phyloP scores from a whole-genome alignment of 2,888 invertebrate genomes.

The Erebia ligea region DNA sequence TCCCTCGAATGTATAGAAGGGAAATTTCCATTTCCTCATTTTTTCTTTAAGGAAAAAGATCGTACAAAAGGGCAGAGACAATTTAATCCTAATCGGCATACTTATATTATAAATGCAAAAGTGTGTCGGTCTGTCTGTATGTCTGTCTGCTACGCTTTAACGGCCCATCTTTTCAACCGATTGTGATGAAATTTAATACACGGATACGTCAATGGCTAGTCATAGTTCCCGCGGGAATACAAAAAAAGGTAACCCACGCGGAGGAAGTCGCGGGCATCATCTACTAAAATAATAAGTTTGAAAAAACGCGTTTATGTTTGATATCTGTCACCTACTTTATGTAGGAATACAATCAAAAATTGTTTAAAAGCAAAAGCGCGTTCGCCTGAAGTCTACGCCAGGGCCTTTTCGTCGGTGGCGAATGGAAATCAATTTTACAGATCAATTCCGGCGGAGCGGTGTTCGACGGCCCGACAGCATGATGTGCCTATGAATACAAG shows the following conservation, averaged over 20 bases:
- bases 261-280: no score
- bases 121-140: no score
- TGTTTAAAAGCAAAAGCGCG: constrained; percentile 22
- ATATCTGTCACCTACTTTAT: constrained; percentile 28
- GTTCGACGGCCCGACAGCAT: constrained; percentile 53
- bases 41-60: constrained; percentile 4
- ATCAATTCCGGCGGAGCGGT: constrained; percentile 56
- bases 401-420: constrained; percentile 54
- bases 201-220: no score
- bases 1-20: constrained; percentile 16
- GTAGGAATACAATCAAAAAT: constrained; percentile 28
- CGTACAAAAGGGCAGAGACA: constrained; percentile 11
- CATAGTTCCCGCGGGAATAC: no score
- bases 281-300: not conserved
- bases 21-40: constrained; percentile 24
- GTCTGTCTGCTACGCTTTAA: no score
- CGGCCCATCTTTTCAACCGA: no score
- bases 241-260: no score
- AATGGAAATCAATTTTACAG: constrained; percentile 70
- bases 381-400: constrained; percentile 30
- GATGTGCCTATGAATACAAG: constrained; percentile 63
- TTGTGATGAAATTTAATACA: no score
- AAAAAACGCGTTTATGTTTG: constrained; percentile 15
- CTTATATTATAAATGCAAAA: not conserved
- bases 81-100: constrained; percentile 15